Evolutionary conservation across 2,888 invertebrate genomes (phyloP).

Genomic region (Xestia xanthographa): DNA sequence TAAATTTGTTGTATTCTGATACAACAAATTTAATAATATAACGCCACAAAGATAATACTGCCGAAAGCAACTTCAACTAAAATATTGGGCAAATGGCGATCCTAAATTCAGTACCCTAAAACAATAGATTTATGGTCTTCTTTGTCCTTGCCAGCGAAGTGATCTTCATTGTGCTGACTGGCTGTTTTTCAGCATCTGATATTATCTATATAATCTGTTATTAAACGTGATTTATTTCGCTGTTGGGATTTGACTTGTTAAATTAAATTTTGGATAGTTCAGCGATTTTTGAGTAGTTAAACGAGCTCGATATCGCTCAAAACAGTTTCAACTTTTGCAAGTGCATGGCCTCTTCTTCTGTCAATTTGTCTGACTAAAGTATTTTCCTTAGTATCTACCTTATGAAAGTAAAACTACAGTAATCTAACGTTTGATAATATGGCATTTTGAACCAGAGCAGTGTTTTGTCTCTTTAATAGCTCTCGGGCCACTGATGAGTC

Average conservation of each 20-base stretch:
- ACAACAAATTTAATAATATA: neutral
- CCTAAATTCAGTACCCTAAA: slow-evolving; percentile 48
- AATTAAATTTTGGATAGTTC: neutral
- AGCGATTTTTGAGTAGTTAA: too few species aligned
- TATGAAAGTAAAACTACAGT: too few species aligned
- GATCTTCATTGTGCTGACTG: slow-evolving; percentile 35
- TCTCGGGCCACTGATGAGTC: neutral
- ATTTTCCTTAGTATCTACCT: too few species aligned
- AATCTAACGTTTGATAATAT: neutral
- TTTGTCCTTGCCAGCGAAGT: slow-evolving; percentile 39
- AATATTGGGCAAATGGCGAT: slow-evolving; percentile 46
- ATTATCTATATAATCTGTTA: too few species aligned
- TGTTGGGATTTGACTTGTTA: neutral
- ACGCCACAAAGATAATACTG: neutral
- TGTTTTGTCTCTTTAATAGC: neutral
- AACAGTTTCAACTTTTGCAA: neutral
- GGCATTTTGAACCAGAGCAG: neutral
- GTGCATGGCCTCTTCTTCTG: neutral
- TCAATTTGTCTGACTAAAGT: neutral
- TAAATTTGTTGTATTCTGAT: neutral
- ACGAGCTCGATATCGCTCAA: neutral
- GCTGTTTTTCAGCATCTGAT: slow-evolving; percentile 35
- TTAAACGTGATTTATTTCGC: neutral
- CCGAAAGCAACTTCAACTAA: slow-evolving; percentile 28
- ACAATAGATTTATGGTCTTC: slow-evolving; percentile 58